phyloP scores from a whole-genome alignment of 2,888 invertebrate genomes.

The Drosophila subquinaria region DNA sequence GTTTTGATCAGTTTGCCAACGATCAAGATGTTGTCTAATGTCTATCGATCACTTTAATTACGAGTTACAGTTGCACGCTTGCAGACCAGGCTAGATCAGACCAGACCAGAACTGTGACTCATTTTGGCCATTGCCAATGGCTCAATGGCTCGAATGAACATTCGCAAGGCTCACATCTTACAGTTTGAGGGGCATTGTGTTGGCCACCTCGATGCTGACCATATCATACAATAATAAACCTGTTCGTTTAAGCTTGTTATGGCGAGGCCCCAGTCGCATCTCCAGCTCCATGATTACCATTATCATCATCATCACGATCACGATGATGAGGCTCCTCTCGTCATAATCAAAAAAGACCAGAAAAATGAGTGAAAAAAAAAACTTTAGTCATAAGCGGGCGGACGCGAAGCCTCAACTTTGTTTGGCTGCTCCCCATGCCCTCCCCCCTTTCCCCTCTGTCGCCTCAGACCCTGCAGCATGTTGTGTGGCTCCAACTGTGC shows the following conservation, averaged over 20 bases:
- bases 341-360: slow-evolving; percentile 62
- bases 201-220: slow-evolving; percentile 29
- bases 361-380: slow-evolving; percentile 15
- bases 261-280: slow-evolving; percentile 58
- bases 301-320: slow-evolving; percentile 33
- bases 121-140: slow-evolving; percentile 12
- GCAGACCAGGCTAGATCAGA: neutral
- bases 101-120: slow-evolving; percentile 23
- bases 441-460: neutral
- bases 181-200: slow-evolving; percentile 64
- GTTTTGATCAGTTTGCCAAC: neutral
- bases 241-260: slow-evolving; percentile 77
- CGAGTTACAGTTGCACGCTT: slow-evolving; percentile 26
- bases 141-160: neutral
- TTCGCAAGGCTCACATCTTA: slow-evolving; percentile 10
- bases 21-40: slow-evolving; percentile 12
- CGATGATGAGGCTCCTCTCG: slow-evolving; percentile 40
- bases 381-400: slow-evolving; percentile 73
- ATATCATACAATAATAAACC: slow-evolving; percentile 75
- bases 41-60: slow-evolving; percentile 35
- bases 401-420: slow-evolving; percentile 71
- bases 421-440: slow-evolving; percentile 22
- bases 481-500: slow-evolving; percentile 57
- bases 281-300: slow-evolving; percentile 15
- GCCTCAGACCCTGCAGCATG: slow-evolving; percentile 42